A percentile compares a stretch with the other conserved stretches of the same genome.
These are phyloP conservation scores for Sula dactylatra DNA, from an alignment of 2,113 vertebrate genomes.

Conservation along the genomic window DNA sequence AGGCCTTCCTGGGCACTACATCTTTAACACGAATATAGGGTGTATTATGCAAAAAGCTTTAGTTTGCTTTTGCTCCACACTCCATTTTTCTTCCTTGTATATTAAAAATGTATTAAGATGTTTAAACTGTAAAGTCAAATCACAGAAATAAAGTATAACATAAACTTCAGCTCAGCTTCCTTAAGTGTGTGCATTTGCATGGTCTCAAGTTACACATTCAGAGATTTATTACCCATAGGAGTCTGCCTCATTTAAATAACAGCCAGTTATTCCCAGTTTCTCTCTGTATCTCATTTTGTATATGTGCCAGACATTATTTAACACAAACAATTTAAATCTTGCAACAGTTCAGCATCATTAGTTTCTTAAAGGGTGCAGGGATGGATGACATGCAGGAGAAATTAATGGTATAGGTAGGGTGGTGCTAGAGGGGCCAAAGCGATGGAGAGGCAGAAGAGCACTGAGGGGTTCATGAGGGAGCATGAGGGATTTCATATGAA, in stretches of 20 bases:
- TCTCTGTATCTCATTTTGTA: neutral
- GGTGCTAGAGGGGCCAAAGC: fast-evolving
- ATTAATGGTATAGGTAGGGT: neutral
- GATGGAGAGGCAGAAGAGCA: neutral
- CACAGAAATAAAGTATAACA: neutral
- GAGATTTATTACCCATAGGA: neutral
- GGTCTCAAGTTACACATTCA: neutral
- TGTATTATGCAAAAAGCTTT: neutral
- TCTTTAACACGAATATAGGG: neutral
- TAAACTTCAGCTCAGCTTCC: neutral
- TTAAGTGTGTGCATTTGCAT: neutral
- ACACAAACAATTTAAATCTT: conserved; percentile 14
- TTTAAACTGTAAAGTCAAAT: neutral
- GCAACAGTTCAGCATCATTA: neutral
- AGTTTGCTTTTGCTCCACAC: neutral
- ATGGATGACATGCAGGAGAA: neutral
- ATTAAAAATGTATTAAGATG: neutral
- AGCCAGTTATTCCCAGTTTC: neutral
- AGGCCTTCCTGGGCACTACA: neutral
- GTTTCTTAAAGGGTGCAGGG: neutral
- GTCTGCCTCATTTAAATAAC: neutral
- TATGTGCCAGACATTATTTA: neutral
- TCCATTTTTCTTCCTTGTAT: neutral
- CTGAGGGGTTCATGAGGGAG: neutral
- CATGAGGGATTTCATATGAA: neutral